A percentile compares a stretch with the other conserved stretches of the same genome.
Evolutionary conservation across 2,113 vertebrate species (phyloP).

Genomic region (Bettongia penicillata): DNA sequence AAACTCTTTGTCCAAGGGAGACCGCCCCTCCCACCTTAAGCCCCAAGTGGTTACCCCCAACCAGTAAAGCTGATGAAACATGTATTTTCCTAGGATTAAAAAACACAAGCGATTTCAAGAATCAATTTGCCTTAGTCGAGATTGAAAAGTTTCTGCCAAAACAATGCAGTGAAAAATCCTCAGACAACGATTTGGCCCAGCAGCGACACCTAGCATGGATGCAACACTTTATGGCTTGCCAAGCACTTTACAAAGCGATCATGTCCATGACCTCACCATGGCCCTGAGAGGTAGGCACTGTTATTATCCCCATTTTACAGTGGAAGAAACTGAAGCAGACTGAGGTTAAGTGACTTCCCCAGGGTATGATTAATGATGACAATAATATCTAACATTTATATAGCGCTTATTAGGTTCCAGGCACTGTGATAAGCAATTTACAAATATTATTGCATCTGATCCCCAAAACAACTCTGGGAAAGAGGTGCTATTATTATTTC

Average conservation of each 20-base stretch:
- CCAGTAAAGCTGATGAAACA: not conserved
- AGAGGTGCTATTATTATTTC: not conserved
- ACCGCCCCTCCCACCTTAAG: not conserved
- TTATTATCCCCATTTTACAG: not conserved
- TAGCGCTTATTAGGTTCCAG: not conserved
- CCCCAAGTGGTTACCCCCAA: not conserved
- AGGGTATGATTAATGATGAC: not conserved
- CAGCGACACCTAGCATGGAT: not conserved
- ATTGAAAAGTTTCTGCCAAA: slow-evolving; percentile 17
- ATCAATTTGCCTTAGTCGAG: slow-evolving; percentile 20
- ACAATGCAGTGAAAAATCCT: not conserved
- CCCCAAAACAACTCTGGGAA: not conserved
- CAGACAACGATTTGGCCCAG: not conserved
- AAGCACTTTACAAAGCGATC: not conserved
- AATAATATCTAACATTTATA: not conserved
- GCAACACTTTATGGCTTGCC: not conserved
- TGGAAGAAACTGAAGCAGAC: not conserved
- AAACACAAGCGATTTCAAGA: slow-evolving; percentile 43
- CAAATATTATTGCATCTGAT: not conserved
- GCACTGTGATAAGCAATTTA: not conserved
- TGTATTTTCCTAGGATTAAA: slow-evolving; percentile 34
- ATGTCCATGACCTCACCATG: not conserved
- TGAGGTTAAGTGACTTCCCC: not conserved
- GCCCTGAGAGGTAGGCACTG: not conserved
- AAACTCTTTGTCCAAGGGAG: slow-evolving; percentile 30